Evolutionary conservation across 2,888 invertebrate species (phyloP), one percentile per base, ranked within the genome.

Genomic region (Ophonus ardosiacus): DNA sequence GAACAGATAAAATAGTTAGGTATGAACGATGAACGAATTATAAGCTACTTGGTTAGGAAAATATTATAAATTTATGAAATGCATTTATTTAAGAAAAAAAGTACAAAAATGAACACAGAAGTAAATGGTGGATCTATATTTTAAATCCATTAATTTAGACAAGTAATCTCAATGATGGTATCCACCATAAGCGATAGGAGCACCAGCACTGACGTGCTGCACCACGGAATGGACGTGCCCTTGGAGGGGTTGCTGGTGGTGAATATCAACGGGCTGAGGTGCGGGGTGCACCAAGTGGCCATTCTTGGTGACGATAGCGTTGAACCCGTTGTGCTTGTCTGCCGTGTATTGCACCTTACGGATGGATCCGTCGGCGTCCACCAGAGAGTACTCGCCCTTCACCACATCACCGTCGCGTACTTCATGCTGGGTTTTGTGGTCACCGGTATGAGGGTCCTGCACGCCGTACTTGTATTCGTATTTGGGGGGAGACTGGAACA

Each of bases 391-490:
- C 43, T 68, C 68, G 43, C 81, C 81, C 56, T 81, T 81, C 68
- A 81, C 81, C 24, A 71, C 68, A 15, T 81, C 81, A 31, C 81
- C 81, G 81, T 81, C 68, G 65, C 81, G 81, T 7, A 68, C 56
- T 71, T 81, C 81, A 24, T 57, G 38, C 40, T 81, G 81, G 17
- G 81, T 59, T 38, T 81, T 81, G 31, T 81, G 81, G 71, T 81
- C 81, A 21, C 81, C 81, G 57, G 81, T 81, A 13, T 81, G 51
- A 0, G 81, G 81, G 59, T 81, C 81, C 51, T 81, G 56, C 13
- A 81, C 81, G 10, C 81, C 71, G 59, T 81, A 81, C 17, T 81
- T 81, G 68, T 59, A 81, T 81, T 81, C 81, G 71, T 81, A 81
- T 51, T 81, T 56, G 7, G 81, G 68, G 17, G 43, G 81, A n/a